These are phyloP conservation scores for Delichon dasypus DNA, from an alignment of 2,797 vertebrate species.

Conservation along the genomic window DNA sequence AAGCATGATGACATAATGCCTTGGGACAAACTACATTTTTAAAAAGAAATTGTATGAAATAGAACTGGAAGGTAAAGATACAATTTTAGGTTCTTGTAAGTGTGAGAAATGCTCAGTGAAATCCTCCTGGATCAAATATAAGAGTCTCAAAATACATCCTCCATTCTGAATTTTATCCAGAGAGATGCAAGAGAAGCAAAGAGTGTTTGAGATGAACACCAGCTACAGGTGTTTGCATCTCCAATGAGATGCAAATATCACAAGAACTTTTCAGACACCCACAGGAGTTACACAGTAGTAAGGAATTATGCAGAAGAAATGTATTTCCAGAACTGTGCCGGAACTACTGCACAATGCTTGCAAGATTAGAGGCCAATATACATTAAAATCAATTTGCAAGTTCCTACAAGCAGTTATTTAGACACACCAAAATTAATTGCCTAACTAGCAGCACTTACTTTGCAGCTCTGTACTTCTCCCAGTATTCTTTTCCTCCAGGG, in stretches of 20 bases:
- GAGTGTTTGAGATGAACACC: neutral
- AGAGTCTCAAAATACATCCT: neutral
- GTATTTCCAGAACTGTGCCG: neutral
- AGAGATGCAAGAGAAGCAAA: neutral
- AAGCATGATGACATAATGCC: neutral
- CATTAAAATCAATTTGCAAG: conserved; percentile 41
- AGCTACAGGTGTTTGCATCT: neutral
- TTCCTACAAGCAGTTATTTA: conserved; percentile 41
- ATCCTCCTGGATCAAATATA: neutral
- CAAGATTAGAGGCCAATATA: conserved; percentile 25
- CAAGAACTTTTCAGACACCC: neutral
- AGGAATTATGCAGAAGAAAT: neutral
- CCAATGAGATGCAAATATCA: neutral
- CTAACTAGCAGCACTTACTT: conserved; percentile 7
- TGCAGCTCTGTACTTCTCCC: neutral
- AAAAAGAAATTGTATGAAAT: neutral
- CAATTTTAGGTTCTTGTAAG: neutral
- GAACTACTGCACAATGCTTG: neutral
- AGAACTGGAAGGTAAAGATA: neutral
- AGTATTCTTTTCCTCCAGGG: conserved; percentile 5
- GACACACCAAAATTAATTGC: conserved; percentile 29
- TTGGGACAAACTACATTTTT: neutral
- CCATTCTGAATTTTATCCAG: neutral
- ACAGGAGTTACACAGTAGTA: neutral
- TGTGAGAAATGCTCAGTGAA: neutral